Percentiles rank a stretch among this genome's conserved stretches.
These are phyloP conservation scores for Chelonus formosanus DNA, from an alignment of 2,888 invertebrate genomes.

Conservation along the genomic window DNA sequence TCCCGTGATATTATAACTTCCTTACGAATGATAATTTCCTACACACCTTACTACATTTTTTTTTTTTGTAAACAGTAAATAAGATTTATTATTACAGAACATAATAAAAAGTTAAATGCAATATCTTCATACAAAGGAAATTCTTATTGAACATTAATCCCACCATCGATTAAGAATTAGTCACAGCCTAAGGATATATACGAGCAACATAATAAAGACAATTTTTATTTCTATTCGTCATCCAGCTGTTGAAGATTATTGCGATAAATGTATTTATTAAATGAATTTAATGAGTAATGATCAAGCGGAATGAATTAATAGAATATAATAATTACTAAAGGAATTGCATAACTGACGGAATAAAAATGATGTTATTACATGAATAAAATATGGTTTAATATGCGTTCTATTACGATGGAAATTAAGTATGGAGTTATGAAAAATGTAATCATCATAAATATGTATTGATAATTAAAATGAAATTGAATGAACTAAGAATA, in stretches of 20 bases:
- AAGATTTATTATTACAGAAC: constrained; percentile 1
- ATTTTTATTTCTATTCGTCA: neutral
- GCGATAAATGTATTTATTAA: too few relatives aligned
- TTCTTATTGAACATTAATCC: too few relatives aligned
- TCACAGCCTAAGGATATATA: neutral
- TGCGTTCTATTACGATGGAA: neutral
- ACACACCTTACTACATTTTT: constrained; percentile 9
- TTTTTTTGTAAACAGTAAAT: constrained; percentile 14
- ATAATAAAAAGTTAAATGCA: constrained; percentile 4
- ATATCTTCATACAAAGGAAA: too few relatives aligned
- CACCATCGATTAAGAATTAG: too few relatives aligned
- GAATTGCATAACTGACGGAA: neutral
- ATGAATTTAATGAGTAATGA: too few relatives aligned
- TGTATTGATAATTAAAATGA: too few relatives aligned
- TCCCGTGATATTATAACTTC: constrained; percentile 11
- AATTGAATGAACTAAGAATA: too few relatives aligned
- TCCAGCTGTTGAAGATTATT: too few relatives aligned
- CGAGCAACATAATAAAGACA: neutral
- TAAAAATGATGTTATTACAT: constrained; percentile 1
- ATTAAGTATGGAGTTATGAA: neutral
- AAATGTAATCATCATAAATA: too few relatives aligned
- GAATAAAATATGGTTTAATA: constrained; percentile 6
- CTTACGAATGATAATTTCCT: constrained; percentile 1
- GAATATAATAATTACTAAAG: neutral
- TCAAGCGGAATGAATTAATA: too few relatives aligned